These are phyloP conservation scores for Psittacula derbiana DNA, from an alignment of 2,797 vertebrate genomes.

Conservation along the genomic window DNA sequence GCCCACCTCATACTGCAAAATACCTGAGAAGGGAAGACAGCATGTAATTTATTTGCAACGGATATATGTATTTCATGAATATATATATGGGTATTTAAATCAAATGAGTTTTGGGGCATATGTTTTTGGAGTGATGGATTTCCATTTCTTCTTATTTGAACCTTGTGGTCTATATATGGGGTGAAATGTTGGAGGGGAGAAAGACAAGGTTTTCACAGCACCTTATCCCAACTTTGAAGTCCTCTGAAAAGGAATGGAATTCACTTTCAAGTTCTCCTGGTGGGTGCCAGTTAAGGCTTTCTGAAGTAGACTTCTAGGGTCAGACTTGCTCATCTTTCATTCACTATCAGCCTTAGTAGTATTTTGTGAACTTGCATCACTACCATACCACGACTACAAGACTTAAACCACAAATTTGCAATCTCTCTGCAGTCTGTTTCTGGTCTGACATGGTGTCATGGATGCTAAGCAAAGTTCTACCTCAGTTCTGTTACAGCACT, in stretches of 20 bases:
- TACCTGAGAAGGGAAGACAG: neutral
- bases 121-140: neutral
- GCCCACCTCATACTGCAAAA: neutral
- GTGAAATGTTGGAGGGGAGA: neutral
- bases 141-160: neutral
- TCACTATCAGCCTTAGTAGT: neutral
- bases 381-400: neutral
- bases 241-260: neutral
- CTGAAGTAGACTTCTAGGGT: neutral
- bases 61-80: neutral
- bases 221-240: neutral
- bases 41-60: neutral
- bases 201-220: neutral
- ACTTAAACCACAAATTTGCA: neutral
- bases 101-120: fast-evolving
- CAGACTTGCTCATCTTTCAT: neutral
- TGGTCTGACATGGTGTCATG: neutral
- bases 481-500: neutral
- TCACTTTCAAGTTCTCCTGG: neutral
- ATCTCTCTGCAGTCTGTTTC: neutral
- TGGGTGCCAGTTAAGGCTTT: neutral
- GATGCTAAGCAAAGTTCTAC: neutral
- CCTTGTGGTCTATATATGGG: neutral
- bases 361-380: neutral
- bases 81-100: neutral